These are phyloP conservation scores for Pholis gunnellus DNA, from an alignment of 2,113 vertebrate species.

Conservation along the genomic window DNA sequence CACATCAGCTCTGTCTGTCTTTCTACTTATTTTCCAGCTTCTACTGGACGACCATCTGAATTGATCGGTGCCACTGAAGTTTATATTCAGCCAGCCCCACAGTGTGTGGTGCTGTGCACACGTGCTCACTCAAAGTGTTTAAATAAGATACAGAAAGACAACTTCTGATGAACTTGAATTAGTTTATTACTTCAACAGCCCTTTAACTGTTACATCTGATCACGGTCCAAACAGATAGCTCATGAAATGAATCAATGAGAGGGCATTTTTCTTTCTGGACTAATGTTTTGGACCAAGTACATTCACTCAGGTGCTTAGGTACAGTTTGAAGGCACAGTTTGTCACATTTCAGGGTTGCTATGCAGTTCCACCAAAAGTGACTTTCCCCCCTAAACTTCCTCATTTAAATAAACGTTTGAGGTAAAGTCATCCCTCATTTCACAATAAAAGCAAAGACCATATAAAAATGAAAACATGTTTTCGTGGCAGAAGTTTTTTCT, in stretches of 20 bases:
- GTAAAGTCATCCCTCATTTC: background rate
- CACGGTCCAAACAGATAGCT: background rate
- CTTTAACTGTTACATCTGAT: background rate
- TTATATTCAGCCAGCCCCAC: background rate
- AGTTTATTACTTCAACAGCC: background rate
- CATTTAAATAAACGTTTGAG: background rate
- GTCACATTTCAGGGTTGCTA: background rate
- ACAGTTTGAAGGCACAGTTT: background rate
- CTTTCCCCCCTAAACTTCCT: background rate
- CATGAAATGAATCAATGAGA: background rate
- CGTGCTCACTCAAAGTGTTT: background rate
- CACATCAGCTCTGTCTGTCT: conserved; percentile 25
- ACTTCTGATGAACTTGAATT: too few species aligned
- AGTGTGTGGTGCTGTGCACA: background rate
- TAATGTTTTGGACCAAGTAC: background rate
- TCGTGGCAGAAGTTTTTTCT: background rate
- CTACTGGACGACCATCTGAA: background rate
- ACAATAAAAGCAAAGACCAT: background rate
- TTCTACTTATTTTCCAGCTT: background rate
- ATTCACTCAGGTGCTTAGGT: background rate
- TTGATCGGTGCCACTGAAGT: background rate
- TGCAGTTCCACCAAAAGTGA: background rate
- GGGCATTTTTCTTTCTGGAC: background rate
- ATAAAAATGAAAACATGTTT: background rate
- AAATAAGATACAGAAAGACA: background rate